Conservation (phyloP, 2,888 invertebrate genomes). For the Mimas tiliae region DNA sequence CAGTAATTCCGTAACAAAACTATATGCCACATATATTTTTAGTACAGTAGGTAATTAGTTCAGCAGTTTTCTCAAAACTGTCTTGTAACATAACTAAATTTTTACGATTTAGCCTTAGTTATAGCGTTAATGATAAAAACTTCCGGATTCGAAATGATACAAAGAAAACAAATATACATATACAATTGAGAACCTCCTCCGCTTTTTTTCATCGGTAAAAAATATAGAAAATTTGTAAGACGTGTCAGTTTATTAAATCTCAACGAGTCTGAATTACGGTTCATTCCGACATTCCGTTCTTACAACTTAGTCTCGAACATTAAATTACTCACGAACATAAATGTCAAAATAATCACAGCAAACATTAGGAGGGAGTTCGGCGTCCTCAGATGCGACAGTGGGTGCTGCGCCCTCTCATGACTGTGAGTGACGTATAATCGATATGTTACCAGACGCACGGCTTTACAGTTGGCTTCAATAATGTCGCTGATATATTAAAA, state of each 20-base stretch:
- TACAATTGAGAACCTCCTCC: too few species aligned
- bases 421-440: conserved; percentile 53
- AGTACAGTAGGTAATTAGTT: too few species aligned
- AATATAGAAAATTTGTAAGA: too few species aligned
- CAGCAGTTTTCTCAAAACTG: too few species aligned
- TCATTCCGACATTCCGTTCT: not conserved
- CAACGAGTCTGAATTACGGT: not conserved
- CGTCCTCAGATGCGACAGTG: conserved; percentile 42
- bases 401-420: conserved; percentile 42
- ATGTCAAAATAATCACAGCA: conserved; percentile 17
- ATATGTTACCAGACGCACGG: conserved; percentile 38
- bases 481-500: conserved; percentile 28
- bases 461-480: conserved; percentile 31
- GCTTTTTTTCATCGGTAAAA: too few species aligned
- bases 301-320: not conserved
- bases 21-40: too few species aligned
- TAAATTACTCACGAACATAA: conserved; percentile 1
- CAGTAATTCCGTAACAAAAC: too few species aligned
- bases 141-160: too few species aligned
- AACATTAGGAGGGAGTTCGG: conserved; percentile 10
- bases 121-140: too few species aligned
- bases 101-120: too few species aligned
- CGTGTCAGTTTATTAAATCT: not conserved
- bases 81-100: too few species aligned
- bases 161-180: too few species aligned